phyloP scores from a whole-genome alignment of 2,888 invertebrate species.

The Drosophila birchii region DNA sequence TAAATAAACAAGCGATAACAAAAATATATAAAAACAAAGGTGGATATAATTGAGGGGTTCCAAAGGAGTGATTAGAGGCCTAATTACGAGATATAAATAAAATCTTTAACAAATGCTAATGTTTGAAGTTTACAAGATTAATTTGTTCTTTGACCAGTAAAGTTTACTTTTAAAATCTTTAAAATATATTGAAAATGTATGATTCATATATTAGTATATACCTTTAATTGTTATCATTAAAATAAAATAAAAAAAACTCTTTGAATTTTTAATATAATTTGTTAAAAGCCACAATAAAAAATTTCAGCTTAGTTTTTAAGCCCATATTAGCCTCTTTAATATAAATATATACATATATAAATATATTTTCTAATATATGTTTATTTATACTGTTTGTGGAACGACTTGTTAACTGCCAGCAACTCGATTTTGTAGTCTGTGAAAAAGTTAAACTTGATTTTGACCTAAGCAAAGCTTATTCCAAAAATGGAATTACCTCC shows the following conservation, averaged over 20 bases:
- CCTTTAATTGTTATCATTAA: no score
- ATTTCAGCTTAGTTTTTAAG: no score
- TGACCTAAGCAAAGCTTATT: conserved; percentile 31
- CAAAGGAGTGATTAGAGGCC: background rate
- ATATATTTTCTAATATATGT: background rate
- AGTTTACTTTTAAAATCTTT: no score
- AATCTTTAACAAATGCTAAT: background rate
- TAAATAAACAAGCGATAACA: conserved; percentile 13
- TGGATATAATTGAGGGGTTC: background rate
- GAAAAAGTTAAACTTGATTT: conserved; percentile 32
- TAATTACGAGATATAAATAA: background rate
- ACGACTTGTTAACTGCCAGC: background rate
- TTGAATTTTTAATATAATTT: background rate
- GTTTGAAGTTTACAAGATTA: background rate
- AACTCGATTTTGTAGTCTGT: conserved; percentile 8
- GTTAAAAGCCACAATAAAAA: no score
- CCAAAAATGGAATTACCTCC: conserved; percentile 31
- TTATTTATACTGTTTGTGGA: background rate
- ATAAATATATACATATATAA: no score
- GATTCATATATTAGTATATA: background rate
- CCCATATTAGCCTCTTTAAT: no score
- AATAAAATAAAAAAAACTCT: background rate
- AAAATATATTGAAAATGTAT: no score
- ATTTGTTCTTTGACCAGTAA: background rate
- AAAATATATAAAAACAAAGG: background rate